Evolutionary conservation across 2,113 vertebrate species (phyloP), one percentile per base, ranked within the genome.

Genomic region (Oncorhynchus nerka): DNA sequence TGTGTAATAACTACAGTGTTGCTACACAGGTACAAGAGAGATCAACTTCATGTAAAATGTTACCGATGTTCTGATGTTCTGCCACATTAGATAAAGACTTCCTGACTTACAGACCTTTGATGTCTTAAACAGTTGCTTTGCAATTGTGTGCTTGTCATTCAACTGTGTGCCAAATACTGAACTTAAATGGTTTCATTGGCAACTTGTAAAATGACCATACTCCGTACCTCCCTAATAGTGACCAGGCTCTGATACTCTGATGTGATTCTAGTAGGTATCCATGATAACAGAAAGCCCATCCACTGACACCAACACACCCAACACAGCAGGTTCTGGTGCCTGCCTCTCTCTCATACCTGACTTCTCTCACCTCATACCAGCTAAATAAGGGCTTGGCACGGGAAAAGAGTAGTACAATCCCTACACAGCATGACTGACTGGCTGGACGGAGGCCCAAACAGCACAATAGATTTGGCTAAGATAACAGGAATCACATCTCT

Each of bases 401-500:
- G 67, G 19, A 12, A 2, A 9, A 67, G 65, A 67, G 65, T 26
- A 1, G 62, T 22, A 26, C n/a, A 64, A 20, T n/a, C 59, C 39
- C 68, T n/a, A 22, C 12, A n/a, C 34, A 48, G 15, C 20, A 13
- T 24, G 19, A 9, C 39, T 6, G 20, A 24, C 68, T 22, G 22
- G 16, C 5, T 24, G 0, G 30, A 65, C 68, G 77, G 16, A 71
- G 78, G 65, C 77, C 83, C 80, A 86, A 81, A 83, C 76, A 24
- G 2, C 15, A 6, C 19, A 6, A 16, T 72, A 81, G 73, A 8
- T 22, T 80, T 74, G 81, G 72, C 77, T 76, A 80, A 49, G 77
- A 87, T 76, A 68, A 83, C 39, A 49, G 76, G 39, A 48, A n/a
- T 13, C 34, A 70, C 19, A 39, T 20, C 67, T 32, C 67, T 34